Conservation (phyloP, 2,797 vertebrate genomes). For the Centroberyx gerrardi region DNA sequence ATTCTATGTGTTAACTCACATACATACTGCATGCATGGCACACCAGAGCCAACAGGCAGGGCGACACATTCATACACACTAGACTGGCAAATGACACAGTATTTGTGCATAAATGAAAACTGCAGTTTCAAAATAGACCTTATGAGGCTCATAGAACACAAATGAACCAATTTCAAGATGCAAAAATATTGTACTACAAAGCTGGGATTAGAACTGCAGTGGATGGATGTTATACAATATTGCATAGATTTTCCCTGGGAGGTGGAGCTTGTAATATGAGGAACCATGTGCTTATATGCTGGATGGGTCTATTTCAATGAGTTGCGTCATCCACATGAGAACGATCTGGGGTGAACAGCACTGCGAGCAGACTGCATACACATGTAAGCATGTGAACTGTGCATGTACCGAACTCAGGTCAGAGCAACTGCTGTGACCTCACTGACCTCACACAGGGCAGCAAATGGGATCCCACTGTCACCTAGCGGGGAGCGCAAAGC, state of each 20-base stretch:
- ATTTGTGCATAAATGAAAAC: slow-evolving; percentile 16
- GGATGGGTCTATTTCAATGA: slow-evolving; percentile 75
- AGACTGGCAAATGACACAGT: neutral
- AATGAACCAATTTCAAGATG: slow-evolving; percentile 30
- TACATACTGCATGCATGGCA: neutral
- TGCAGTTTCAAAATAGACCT: slow-evolving; percentile 11
- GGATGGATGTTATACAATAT: slow-evolving; percentile 38
- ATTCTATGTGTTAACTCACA: neutral
- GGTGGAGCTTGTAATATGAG: slow-evolving; percentile 49
- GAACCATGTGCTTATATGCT: slow-evolving; percentile 58
- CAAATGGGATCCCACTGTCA: slow-evolving; percentile 75
- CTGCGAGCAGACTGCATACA: slow-evolving; percentile 65
- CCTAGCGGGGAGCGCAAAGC: slow-evolving; percentile 61
- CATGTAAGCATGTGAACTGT: slow-evolving; percentile 67
- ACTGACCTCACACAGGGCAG: slow-evolving; percentile 67
- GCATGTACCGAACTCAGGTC: slow-evolving; percentile 66
- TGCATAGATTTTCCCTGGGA: slow-evolving; percentile 59
- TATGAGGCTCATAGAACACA: slow-evolving; percentile 18
- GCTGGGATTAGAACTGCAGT: slow-evolving; percentile 9
- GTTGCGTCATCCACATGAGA: slow-evolving; percentile 76
- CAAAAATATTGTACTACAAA: neutral
- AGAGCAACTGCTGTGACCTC: slow-evolving; percentile 67
- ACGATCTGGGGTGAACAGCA: slow-evolving; percentile 39
- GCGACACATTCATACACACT: neutral
- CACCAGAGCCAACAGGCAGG: neutral